A percentile compares a stretch with the other conserved stretches of the same genome.
phyloP scores from a whole-genome alignment of 2,797 vertebrate species.

The Xyrichtys novacula region DNA sequence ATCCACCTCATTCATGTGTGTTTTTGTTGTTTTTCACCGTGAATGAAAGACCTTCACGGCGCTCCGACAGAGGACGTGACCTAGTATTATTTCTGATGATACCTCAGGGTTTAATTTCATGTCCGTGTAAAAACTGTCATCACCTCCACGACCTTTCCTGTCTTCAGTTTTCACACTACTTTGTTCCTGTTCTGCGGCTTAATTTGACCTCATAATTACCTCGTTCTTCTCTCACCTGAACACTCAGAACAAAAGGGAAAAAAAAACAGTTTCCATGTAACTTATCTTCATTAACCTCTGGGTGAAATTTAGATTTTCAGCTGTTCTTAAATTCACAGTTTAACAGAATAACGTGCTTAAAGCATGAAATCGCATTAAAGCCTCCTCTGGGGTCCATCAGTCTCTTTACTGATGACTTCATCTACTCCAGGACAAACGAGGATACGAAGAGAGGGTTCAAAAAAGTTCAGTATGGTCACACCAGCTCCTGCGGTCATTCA shows the following conservation, averaged over 20 bases:
- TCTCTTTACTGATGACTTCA: constrained; percentile 17
- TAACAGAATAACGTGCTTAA: background rate
- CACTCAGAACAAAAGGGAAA: constrained; percentile 3
- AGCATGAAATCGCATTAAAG: background rate
- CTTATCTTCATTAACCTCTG: background rate
- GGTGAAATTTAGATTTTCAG: background rate
- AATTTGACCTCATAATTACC: constrained; percentile 6
- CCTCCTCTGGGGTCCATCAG: background rate
- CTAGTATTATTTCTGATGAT: constrained; percentile 25
- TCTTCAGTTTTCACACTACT: constrained; percentile 17
- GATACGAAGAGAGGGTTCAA: background rate
- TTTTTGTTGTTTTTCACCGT: constrained; percentile 22
- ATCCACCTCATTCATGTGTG: constrained; percentile 50
- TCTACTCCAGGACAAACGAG: background rate
- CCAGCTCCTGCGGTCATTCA: background rate
- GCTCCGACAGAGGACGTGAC: constrained; percentile 39
- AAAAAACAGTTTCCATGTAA: background rate
- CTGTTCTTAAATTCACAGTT: background rate
- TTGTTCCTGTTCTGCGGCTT: constrained; percentile 7
- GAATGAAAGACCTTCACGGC: constrained; percentile 27
- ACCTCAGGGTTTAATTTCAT: constrained; percentile 28
- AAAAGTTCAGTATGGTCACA: background rate
- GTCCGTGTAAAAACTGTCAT: constrained; percentile 30
- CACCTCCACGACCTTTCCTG: constrained; percentile 42
- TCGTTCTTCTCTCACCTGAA: constrained; percentile 9